Evolutionary conservation across 2,888 invertebrate species (phyloP), one percentile per base, ranked within the genome.

Genomic region (Horisme vitalbata): DNA sequence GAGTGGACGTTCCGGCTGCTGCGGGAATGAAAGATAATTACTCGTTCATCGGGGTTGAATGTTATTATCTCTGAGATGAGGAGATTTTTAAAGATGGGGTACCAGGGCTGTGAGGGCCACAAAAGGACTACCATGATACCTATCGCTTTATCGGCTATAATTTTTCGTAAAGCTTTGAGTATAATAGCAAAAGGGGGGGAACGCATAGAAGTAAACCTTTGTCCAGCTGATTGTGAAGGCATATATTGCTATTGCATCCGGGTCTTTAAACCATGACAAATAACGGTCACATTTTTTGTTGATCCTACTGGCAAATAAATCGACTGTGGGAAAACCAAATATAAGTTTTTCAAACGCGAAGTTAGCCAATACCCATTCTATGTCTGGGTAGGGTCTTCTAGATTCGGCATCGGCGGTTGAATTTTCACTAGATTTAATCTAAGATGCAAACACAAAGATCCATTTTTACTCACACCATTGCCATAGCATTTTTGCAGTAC

Each of bases 401-500:
- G 44, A 44, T 14, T 36, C 44, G 0, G 20, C 9, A 13, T 44
- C 37, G 4, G 44, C 36, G 1, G 6, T n/a, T 24, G 1, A 11
- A 6, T 38, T 38, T 9, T 30, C 30, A 8, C 1, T n/a, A 2
- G 38, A 38, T 14, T 7, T 18, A 6, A 38, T 31, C 11, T 36
- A 36, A 7, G 44, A 24, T 2, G 44, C 44, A 4, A 10, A 20
- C 1, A 32, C 15, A 9, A 13, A 34, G 0, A 41, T n/a, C 4
- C 9, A 14, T 5, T 15, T 11, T 1, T 7, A 5, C 15, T 41
- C 41, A 24, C 41, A 41, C 34, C 33, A 41, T 10, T 41, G 32
- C 41, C 41, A 41, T 8, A 41, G 9, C 5, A 5, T 7, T 21
- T 10, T 21, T 4, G 23, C 9, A 13, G 15, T 10, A 1, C 23